Conservation (phyloP, 30 jellyfish, hydroid and myxozoan species). For the Cassiopea andromeda region DNA sequence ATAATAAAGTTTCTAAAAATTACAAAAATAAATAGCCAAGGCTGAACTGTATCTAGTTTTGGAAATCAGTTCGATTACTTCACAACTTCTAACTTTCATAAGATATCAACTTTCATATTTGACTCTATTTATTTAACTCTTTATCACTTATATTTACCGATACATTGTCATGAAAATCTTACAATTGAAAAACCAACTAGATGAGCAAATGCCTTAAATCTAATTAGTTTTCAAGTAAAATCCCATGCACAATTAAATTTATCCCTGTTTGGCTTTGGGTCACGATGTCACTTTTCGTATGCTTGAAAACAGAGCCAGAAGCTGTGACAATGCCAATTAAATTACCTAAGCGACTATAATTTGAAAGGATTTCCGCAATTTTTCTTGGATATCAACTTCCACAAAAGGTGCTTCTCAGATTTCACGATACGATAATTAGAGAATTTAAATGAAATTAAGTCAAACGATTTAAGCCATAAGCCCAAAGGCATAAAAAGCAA, state of each 20-base stretch:
- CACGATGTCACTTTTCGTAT: neutral
- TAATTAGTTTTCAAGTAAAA: neutral
- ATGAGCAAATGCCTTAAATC: neutral
- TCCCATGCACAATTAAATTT: neutral
- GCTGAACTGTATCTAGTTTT: too few relatives aligned
- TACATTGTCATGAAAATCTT: neutral
- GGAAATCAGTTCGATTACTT: too few relatives aligned
- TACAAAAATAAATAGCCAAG: too few relatives aligned
- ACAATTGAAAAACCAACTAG: neutral
- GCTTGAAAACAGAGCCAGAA: too few relatives aligned
- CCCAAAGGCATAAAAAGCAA: too few relatives aligned
- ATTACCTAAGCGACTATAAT: too few relatives aligned
- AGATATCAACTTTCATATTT: neutral
- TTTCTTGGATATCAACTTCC: neutral
- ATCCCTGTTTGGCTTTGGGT: neutral
- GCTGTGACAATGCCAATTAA: too few relatives aligned
- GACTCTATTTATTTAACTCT: neutral
- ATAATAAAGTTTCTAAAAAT: too few relatives aligned
- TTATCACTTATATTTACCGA: neutral
- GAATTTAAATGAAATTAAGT: neutral
- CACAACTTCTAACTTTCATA: too few relatives aligned
- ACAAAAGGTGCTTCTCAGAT: neutral
- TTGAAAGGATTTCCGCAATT: neutral
- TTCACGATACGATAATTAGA: neutral
- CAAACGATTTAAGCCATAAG: too few relatives aligned